Evolutionary conservation across 1,140 invertebrate genomes (phyloP).

Genomic region (Drosophila arawakana): DNA sequence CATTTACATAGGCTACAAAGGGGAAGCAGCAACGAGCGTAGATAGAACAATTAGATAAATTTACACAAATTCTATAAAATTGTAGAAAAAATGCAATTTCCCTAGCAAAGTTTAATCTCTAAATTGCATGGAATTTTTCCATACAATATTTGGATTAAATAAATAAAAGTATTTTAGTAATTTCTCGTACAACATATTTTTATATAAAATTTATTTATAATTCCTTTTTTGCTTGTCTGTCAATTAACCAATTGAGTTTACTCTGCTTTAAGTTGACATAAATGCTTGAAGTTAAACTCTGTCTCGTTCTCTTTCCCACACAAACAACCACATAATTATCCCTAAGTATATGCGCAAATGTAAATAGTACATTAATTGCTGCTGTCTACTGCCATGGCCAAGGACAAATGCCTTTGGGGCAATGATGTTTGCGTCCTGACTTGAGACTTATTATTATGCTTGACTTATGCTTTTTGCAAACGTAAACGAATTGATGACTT

Average conservation of each 20-base stretch:
- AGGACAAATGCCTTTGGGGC: constrained; percentile 45
- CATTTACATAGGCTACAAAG: constrained; percentile 32
- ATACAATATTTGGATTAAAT: too few relatives aligned
- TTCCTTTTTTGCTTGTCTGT: neutral
- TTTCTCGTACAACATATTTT: too few relatives aligned
- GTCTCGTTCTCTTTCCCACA: constrained; percentile 10
- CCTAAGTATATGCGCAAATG: constrained; percentile 52
- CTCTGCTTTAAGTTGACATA: constrained; percentile 43
- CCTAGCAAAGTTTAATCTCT: neutral
- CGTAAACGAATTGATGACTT: constrained; percentile 63
- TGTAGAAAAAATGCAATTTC: constrained; percentile 8
- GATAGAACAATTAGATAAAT: constrained; percentile 12
- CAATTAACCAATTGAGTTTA: constrained; percentile 13
- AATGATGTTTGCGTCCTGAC: constrained; percentile 29
- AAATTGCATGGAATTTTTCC: neutral
- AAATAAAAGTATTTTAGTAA: too few relatives aligned
- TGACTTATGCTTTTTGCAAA: constrained; percentile 42
- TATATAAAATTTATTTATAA: neutral
- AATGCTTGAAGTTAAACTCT: neutral
- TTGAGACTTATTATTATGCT: constrained; percentile 23
- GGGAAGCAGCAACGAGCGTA: neutral
- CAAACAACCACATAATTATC: constrained; percentile 39
- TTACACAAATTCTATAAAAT: too few relatives aligned
- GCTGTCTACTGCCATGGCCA: constrained; percentile 22
- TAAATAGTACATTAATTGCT: constrained; percentile 37